Base-by-base conservation (phyloP, 2,888 invertebrate genomes). In the Drosophila neutralis region DNA sequence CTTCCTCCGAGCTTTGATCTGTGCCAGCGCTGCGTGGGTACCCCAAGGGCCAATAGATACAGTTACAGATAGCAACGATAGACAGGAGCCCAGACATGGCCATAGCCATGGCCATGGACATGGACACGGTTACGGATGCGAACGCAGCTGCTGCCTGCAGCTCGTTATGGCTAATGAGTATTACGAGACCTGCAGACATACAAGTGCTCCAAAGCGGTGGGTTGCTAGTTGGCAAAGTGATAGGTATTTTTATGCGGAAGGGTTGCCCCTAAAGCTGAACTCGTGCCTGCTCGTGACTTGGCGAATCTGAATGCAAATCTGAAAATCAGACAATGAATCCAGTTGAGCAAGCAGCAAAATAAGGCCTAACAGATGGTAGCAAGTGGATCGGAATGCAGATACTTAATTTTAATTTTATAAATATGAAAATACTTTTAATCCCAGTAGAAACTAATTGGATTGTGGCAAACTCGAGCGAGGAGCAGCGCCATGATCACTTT, bases 141-240 rank as follows among this genome's bases (percentile, higher is more conserved):
- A 61, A 63, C 79, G 60, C 78, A 79, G 79, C 78, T 61, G 79
- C 78, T 61, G 77, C 69, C 70, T 59, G 70, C 38, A 68, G 78
- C 81, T 86, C 84, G 86, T 85, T 85, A 88, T 88, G 65, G 86
- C 88, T 85, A 85, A 85, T 85, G 84, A 85, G 88, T 83, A 88
- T 86, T 87, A 76, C 80, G 80, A 83, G 76, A 57, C 78, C 73
- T 72, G 69, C 56, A 65, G 62, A 69, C 57, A n/a, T 66, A 33
- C 53, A 69, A 74, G 62, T 58, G 40, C 48, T 49, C 31, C 54
- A 33, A 21, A 53, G 52, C 27, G 21, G 29, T 11, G 18, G 18
- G 40, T 15, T 13, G 18, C 36, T 27, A 27, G 21, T 10, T 48
- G 15, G n/a, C 53, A 54, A 18, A 27, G 21, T 21, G 36, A 15